Base-by-base conservation (phyloP, 2,113 vertebrate genomes). In the Dasypus novemcinctus region DNA sequence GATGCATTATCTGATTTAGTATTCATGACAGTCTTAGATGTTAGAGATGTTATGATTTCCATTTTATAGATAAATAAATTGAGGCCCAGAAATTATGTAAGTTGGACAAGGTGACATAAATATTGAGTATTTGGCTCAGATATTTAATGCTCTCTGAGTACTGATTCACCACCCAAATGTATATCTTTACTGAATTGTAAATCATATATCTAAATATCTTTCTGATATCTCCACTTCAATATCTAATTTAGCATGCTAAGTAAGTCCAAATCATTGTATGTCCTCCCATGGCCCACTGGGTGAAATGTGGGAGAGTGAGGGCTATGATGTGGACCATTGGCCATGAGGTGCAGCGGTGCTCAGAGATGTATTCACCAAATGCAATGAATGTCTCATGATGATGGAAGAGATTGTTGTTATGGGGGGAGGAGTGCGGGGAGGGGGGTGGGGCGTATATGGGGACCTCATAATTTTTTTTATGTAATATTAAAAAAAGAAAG, bases 1-100 rank as follows among this genome's bases (percentile, higher is more conserved):
- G 64, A 82, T 68, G 23, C 66, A 78, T 66, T 93, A 83, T 81
- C 66, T 78, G 54, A 49, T 57, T 95, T 78, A 81, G 89, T 81
- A 85, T 88, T 93, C 74, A 68, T 85, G 88, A 76, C 36, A 72
- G 43, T 36, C 23, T 31, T 46, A 72, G 79, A 54, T 54, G 66
- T 68, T 96, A 91, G 52, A 82, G 59, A 68, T 33, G 76, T 66
- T 52, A 46, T 72, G 52, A 84, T 46, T 63, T 57, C 43, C 43
- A 78, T 43, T 87, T 88, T 64, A 81, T 41, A 85, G 71, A 54
- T 29, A 90, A 57, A 69, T 54, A 85, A 91, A 79, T 72, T 54
- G 79, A 94, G 54, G 79, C 31, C 52, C 61, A 80, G 23, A 87
- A 84, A 76, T 71, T 49, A 71, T 31, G 31, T 64, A 38, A 38